Base-by-base conservation (phyloP, 2,888 invertebrate genomes). In the Rhagonycha lutea region DNA sequence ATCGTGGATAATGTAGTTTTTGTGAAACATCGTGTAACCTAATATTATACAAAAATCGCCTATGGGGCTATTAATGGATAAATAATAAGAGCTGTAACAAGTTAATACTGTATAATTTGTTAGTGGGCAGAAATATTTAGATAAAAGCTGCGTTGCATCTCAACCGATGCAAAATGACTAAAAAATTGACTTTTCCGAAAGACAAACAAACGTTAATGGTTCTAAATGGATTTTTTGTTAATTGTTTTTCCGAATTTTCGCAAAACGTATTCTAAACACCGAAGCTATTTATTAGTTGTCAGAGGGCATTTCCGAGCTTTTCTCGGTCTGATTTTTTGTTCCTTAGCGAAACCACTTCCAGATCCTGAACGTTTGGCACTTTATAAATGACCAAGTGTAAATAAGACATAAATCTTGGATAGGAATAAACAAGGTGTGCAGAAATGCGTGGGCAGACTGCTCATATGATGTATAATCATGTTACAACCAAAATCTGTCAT, bases 271-370 rank as follows among this genome's bases (percentile, higher is more conserved):
- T 65, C 71, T 47, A 63, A 71, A 65, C 71, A 65, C 65, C 47
- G n/a, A 70, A 71, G 71, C 65, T 65, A 71, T 71, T 65, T 71
- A 71, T 71, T 65, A 65, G 63, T 23, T 71, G 71, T 71, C 71
- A 65, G 24, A 23, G 61, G 32, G 71, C 71, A 71, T 71, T 65
- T 70, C 70, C 70, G 70, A 65, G 65, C 63, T 71, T 71, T 65
- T 29, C 65, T 18, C 63, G 63, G 63, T 47, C 32, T 14, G 5
- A 14, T 62, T 61, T 70, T 70, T 70, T 70, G 18, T 61, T 9
- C 18, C n/a, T n/a, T 0, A n/a, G 14, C 10, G 65, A 65, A 26
- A 26, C n/a, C 14, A 26, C 26, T 65, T 65, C 18, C 24, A 18
- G 63, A 12, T 24, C 14, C 18, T 11, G 24, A 63, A 47, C 47